Conservation (phyloP, 2,797 vertebrate species). For the Peromyscus aztecus region DNA sequence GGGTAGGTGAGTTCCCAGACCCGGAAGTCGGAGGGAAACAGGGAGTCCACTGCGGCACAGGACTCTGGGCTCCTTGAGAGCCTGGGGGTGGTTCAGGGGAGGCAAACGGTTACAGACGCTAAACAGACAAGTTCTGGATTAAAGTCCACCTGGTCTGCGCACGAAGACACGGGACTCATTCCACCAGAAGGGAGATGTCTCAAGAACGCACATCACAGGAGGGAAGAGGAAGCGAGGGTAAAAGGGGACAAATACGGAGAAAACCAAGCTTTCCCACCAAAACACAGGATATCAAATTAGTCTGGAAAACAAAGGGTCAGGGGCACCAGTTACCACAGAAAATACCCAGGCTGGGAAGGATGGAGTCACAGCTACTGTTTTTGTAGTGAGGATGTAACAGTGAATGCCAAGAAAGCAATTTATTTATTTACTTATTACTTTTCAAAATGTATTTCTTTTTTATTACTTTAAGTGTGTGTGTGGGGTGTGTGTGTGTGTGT, state of each 20-base stretch:
- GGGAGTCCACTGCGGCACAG: no score
- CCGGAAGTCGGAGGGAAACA: not conserved
- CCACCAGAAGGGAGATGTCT: not conserved
- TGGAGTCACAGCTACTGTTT: not conserved
- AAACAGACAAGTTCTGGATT: not conserved
- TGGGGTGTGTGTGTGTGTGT: not conserved
- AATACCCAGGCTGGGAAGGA: not conserved
- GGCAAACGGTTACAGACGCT: not conserved
- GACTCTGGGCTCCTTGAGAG: no score
- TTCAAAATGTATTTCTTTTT: not conserved
- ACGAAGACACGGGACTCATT: not conserved
- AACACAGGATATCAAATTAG: not conserved
- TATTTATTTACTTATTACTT: not conserved
- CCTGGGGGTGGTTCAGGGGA: not conserved
- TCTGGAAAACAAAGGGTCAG: not conserved
- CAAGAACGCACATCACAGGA: not conserved
- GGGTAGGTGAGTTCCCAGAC: not conserved
- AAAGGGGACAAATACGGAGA: not conserved
- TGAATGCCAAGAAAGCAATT: not conserved
- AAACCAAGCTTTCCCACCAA: not conserved
- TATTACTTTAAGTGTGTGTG: not conserved
- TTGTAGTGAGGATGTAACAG: not conserved
- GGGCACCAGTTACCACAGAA: not conserved
- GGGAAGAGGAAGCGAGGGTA: not conserved
- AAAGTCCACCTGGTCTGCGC: not conserved